Conservation (phyloP, 2,797 vertebrate species). For the Syndactyla subalaris region DNA sequence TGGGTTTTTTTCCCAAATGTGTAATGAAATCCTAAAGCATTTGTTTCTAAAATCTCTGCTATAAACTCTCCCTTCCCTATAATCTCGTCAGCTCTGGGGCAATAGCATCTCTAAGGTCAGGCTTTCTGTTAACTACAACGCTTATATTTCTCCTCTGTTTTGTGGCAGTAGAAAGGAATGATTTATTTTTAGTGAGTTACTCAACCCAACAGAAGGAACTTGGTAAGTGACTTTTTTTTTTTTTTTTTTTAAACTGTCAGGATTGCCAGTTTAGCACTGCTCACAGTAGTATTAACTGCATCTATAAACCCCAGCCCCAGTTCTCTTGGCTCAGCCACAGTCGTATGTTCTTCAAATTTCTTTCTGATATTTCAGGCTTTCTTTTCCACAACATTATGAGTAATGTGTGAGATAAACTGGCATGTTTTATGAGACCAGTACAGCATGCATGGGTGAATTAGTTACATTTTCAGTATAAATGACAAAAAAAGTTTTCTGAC, state of each 20-base stretch:
- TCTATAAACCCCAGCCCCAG: conserved; percentile 36
- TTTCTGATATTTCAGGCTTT: conserved; percentile 28
- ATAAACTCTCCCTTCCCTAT: conserved; percentile 31
- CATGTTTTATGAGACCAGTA: conserved; percentile 9
- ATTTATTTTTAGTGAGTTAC: conserved; percentile 57
- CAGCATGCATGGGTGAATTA: background rate
- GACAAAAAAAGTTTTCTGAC: conserved; percentile 49
- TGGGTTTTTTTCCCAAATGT: background rate
- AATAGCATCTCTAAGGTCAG: conserved; percentile 51
- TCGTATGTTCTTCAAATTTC: background rate
- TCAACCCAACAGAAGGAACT: conserved; percentile 29
- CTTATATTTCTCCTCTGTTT: conserved; percentile 39
- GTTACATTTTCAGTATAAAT: background rate
- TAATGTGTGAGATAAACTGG: conserved; percentile 55
- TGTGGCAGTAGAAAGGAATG: conserved; percentile 24
- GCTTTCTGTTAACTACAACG: background rate
- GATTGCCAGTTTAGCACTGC: background rate
- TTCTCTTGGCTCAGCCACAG: conserved; percentile 42
- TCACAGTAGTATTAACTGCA: conserved; percentile 48
- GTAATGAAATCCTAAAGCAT: conserved; percentile 24
- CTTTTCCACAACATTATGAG: conserved; percentile 37
- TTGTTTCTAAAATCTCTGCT: conserved; percentile 56
- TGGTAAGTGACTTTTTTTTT: background rate
- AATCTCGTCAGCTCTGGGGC: conserved; percentile 30
- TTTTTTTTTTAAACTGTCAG: background rate